These are phyloP conservation scores for Parapristionchus giblindavisi DNA, from an alignment of 2,888 invertebrate genomes.

Conservation along the genomic window DNA sequence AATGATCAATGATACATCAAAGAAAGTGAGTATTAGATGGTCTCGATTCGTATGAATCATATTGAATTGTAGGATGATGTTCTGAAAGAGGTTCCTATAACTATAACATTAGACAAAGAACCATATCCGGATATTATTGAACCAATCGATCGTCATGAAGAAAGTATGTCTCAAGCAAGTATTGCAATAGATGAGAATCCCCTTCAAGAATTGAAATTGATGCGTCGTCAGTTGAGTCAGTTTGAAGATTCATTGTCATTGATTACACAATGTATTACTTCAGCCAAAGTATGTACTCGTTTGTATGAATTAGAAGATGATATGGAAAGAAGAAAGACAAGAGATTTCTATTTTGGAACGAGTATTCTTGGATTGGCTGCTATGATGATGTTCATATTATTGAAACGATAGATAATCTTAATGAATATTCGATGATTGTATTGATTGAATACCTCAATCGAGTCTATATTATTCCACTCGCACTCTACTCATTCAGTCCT, in stretches of 20 bases:
- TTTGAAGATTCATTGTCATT: neutral
- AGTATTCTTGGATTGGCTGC: conserved; percentile 41
- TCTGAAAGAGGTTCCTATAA: conserved; percentile 30
- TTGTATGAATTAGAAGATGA: conserved; percentile 58
- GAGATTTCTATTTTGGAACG: conserved; percentile 40
- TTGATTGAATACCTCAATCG: too few relatives aligned
- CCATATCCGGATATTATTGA: conserved; percentile 25
- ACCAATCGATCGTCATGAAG: conserved; percentile 38
- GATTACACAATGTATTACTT: neutral
- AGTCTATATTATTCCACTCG: conserved; percentile 12
- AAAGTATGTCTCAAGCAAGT: conserved; percentile 43
- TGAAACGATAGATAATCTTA: conserved; percentile 35
- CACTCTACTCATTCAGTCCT: too few relatives aligned
- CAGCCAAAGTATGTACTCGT: conserved; percentile 49
- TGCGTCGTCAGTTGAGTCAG: conserved; percentile 51
- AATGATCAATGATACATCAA: conserved; percentile 26
- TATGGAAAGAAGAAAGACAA: conserved; percentile 41
- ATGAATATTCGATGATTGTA: too few relatives aligned
- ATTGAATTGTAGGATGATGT: conserved; percentile 7
- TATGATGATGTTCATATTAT: conserved; percentile 37
- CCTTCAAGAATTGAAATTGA: conserved; percentile 57
- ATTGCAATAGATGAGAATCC: conserved; percentile 62
- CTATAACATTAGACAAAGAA: conserved; percentile 29
- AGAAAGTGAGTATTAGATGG: conserved; percentile 9
- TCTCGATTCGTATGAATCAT: neutral